Evolutionary conservation across 2,888 invertebrate species (phyloP).

Genomic region (Lepidonotus clava): DNA sequence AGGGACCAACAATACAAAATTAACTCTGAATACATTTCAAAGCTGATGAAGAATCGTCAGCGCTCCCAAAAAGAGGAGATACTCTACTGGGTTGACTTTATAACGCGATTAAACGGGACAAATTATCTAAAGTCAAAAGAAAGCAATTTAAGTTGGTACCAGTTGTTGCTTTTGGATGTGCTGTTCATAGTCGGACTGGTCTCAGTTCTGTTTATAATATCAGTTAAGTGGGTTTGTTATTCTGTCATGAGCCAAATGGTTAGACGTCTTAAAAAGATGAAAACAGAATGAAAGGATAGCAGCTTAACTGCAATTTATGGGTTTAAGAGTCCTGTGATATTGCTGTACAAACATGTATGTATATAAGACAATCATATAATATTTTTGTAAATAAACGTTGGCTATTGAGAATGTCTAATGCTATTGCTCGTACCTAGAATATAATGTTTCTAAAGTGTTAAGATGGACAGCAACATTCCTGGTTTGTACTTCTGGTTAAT

Average conservation of each 20-base stretch:
- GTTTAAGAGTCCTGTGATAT: background rate
- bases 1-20: slow-evolving; percentile 24
- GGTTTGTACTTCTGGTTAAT: too few species aligned
- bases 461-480: too few species aligned
- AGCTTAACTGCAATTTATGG: too few species aligned
- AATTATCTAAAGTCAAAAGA: slow-evolving; percentile 55
- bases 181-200: background rate
- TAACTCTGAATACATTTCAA: slow-evolving; percentile 55
- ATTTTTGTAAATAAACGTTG: too few species aligned
- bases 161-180: slow-evolving; percentile 59
- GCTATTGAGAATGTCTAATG: too few species aligned
- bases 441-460: too few species aligned
- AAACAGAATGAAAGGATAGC: too few species aligned
- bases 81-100: slow-evolving; percentile 58
- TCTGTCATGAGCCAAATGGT: too few species aligned
- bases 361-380: too few species aligned
- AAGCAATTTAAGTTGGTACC: slow-evolving; percentile 56
- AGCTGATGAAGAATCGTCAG: slow-evolving; percentile 46
- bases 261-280: too few species aligned
- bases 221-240: background rate
- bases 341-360: too few species aligned
- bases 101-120: slow-evolving; percentile 51
- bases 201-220: background rate
- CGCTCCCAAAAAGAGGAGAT: slow-evolving; percentile 51
- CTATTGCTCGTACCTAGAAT: too few species aligned